phyloP scores from a whole-genome alignment of 2,888 invertebrate species.

The Euproctis similis region DNA sequence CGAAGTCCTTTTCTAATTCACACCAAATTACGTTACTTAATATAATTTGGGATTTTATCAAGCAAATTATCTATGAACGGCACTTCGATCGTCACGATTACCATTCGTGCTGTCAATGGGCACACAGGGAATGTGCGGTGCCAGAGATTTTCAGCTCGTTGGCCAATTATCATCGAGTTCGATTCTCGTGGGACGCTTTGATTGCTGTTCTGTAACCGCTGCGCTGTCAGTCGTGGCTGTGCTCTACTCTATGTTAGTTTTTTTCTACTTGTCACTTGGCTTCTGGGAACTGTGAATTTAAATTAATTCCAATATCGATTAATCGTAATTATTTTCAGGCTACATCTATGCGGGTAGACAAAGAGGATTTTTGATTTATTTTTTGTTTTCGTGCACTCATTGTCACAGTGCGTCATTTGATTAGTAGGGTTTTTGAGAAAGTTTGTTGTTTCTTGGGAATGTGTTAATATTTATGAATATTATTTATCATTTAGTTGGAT shows the following conservation, averaged over 20 bases:
- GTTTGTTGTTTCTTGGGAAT: too few species aligned
- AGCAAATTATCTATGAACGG: constrained; percentile 17
- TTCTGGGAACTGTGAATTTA: background rate
- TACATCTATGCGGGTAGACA: background rate
- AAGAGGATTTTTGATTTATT: too few species aligned
- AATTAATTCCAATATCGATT: background rate
- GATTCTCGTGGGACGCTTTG: constrained; percentile 14
- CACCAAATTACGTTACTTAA: constrained; percentile 15
- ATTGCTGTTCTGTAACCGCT: constrained; percentile 16
- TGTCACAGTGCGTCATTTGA: too few species aligned
- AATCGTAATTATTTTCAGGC: background rate
- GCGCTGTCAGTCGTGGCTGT: constrained; percentile 9
- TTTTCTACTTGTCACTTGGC: background rate
- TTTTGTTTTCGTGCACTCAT: too few species aligned
- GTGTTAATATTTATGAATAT: too few species aligned
- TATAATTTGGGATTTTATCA: constrained; percentile 15
- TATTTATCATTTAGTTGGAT: too few species aligned
- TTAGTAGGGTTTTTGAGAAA: too few species aligned
- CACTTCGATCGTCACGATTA: constrained; percentile 21
- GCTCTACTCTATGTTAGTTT: too few species aligned
- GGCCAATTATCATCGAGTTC: constrained; percentile 18
- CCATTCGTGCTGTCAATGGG: constrained; percentile 19
- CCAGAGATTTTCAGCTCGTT: constrained; percentile 15
- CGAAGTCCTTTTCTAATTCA: constrained; percentile 9
- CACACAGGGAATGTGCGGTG: constrained; percentile 24